Evolutionary conservation across 1,140 invertebrate species (phyloP).

Genomic region (Cyclina sinensis): DNA sequence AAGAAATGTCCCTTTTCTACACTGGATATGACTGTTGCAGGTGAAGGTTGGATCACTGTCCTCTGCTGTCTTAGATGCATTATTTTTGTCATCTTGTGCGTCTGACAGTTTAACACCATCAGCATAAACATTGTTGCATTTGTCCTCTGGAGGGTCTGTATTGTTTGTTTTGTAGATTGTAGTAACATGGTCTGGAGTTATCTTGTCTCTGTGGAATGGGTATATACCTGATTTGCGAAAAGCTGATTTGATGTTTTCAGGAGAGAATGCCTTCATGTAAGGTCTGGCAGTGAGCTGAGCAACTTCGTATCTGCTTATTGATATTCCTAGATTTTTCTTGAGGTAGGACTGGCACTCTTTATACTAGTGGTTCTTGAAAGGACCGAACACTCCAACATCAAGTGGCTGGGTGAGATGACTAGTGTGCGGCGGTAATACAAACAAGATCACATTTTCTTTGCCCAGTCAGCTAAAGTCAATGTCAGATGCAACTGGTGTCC

Average conservation of each 20-base stretch:
- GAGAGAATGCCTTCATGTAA: slow-evolving; percentile 15
- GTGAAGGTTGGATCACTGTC: neutral
- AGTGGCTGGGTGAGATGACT: too few species aligned
- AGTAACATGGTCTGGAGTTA: neutral
- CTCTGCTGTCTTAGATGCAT: neutral
- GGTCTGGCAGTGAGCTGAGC: slow-evolving; percentile 13
- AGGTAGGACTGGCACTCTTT: slow-evolving; percentile 26
- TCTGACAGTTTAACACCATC: neutral
- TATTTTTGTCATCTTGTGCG: neutral
- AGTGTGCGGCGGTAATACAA: too few species aligned
- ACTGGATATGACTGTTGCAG: neutral
- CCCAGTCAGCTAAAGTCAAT: too few species aligned
- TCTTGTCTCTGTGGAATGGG: slow-evolving; percentile 29
- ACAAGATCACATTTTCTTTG: too few species aligned
- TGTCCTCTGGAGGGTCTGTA: neutral
- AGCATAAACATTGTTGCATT: neutral
- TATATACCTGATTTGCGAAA: slow-evolving; percentile 67
- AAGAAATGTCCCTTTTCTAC: too few species aligned
- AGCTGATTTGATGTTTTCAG: slow-evolving; percentile 56
- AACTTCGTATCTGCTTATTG: slow-evolving; percentile 20
- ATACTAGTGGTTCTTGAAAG: slow-evolving; percentile 65
- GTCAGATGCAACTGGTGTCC: too few species aligned
- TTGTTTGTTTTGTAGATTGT: neutral
- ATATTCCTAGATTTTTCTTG: slow-evolving; percentile 32
- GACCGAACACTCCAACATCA: slow-evolving; percentile 69